Percentiles rank a stretch among this genome's conserved stretches.
These are phyloP conservation scores for Okapia johnstoni DNA, from an alignment of 2,113 vertebrate species.

Conservation along the genomic window DNA sequence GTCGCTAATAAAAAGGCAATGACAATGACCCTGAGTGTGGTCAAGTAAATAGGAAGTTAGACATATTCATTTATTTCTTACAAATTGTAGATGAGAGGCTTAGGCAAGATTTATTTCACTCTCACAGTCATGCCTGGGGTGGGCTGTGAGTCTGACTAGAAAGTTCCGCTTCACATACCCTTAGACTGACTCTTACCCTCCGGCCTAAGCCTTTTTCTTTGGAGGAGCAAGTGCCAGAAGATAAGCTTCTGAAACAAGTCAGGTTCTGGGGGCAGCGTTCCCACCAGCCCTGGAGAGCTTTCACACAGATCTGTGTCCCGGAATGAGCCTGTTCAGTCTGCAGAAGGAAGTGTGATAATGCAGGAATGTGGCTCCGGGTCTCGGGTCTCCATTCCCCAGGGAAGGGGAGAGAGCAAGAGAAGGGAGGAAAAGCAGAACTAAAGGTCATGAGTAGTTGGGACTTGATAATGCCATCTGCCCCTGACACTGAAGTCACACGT, in stretches of 20 bases:
- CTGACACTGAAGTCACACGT: background rate
- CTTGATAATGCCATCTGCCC: background rate
- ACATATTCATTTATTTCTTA: background rate
- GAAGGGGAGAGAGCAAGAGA: background rate
- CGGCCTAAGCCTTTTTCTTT: background rate
- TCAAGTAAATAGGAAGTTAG: background rate
- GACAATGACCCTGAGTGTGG: background rate
- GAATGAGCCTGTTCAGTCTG: background rate
- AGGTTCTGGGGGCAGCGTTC: conserved; percentile 47
- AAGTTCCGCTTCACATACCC: background rate
- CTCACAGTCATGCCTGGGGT: background rate
- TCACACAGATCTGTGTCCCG: conserved; percentile 19
- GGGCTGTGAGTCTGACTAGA: background rate
- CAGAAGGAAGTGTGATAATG: conserved; percentile 66
- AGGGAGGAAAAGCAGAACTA: background rate
- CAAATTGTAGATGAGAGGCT: background rate
- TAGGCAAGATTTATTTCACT: background rate
- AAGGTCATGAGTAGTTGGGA: background rate
- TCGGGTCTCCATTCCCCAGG: background rate
- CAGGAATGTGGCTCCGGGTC: conserved; percentile 55
- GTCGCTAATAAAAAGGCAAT: background rate
- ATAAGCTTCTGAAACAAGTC: conserved; percentile 66
- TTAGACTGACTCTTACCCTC: background rate
- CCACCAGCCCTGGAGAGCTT: conserved; percentile 59
- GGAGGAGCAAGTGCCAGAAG: conserved; percentile 52